Base-by-base conservation (phyloP, 2,797 vertebrate genomes). In the Cuniculus paca region DNA sequence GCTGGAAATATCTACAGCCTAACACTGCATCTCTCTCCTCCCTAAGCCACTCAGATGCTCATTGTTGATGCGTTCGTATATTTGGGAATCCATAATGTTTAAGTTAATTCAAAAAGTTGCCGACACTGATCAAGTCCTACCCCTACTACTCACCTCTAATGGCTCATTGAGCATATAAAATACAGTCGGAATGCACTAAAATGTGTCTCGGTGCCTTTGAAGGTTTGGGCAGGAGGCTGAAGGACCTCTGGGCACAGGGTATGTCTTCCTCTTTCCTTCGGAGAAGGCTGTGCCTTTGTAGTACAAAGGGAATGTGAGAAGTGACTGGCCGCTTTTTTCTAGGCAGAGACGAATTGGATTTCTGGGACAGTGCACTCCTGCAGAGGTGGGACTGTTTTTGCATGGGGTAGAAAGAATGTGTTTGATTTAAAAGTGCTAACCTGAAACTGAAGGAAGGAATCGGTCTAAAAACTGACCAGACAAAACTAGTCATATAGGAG, bases 381-480 rank as follows among this genome's bases (percentile, higher is more conserved):
- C 34, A 28, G 91, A 83, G 2, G 39, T 34, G 60, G 13, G 16
- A 24, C 12, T 5, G 5, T 72, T 58, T 81, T n/a, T 6, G 1
- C 48, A 48, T 22, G 61, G 6, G 2, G 22, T 80, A 6, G 13
- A 50, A 61, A 80, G 65, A 87, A 52, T 42, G 12, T 14, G 2
- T 60, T 24, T 48, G 61, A 13, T 34, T 74, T n/a, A 31, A 87
- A 54, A 72, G 39, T 83, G 36, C 80, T 61, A 82, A 42, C 22
- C 9, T 36, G 56, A 50, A 36, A 50, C 42, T 34, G 70, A 56
- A 36, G 22, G 52, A 63, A 87, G 52, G 52, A 85, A 96, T 50
- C 45, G 48, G 74, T 50, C 74, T 50, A 95, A 92, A 34, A 95
- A 90, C 26, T 1, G 13, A 78, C 34, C 72, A 83, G 45, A 54